These are phyloP conservation scores for Pachymerium ferrugineum DNA, from an alignment of 2,888 invertebrate genomes.

Conservation along the genomic window DNA sequence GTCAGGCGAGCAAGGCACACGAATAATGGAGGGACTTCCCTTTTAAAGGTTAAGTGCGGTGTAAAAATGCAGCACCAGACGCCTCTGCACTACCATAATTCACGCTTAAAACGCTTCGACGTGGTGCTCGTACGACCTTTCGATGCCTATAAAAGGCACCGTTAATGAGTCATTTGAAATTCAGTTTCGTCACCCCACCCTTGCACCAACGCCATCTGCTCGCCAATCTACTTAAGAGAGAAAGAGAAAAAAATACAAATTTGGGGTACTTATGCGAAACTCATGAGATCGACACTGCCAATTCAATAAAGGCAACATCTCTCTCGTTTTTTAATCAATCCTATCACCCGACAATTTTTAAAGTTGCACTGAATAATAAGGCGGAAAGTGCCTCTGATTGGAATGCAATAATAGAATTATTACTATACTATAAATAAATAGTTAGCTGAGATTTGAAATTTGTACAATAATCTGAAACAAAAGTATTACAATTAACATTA, in stretches of 20 bases:
- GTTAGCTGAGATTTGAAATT: too few species aligned
- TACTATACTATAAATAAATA: too few species aligned
- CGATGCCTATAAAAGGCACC: constrained; percentile 18
- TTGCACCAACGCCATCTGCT: constrained; percentile 11
- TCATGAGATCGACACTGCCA: background rate
- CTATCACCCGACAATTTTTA: background rate
- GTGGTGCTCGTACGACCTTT: constrained; percentile 18
- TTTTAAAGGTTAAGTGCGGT: constrained; percentile 18
- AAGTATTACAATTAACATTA: too few species aligned
- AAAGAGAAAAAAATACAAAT: background rate
- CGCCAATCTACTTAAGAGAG: constrained; percentile 11
- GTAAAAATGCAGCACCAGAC: constrained; percentile 21
- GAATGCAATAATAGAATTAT: too few species aligned
- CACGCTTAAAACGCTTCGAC: constrained; percentile 21
- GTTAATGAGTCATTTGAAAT: constrained; percentile 21
- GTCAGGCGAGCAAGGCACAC: background rate
- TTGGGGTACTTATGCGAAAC: background rate
- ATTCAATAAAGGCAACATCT: background rate
- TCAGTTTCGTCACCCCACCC: constrained; percentile 10
- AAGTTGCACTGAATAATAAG: too few species aligned
- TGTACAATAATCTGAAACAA: too few species aligned
- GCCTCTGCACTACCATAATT: constrained; percentile 11
- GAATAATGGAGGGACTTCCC: constrained; percentile 14
- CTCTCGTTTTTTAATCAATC: background rate
- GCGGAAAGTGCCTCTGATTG: too few species aligned